Evolutionary conservation across 2,888 invertebrate species (phyloP).

Genomic region (Ceraclea dissimilis): DNA sequence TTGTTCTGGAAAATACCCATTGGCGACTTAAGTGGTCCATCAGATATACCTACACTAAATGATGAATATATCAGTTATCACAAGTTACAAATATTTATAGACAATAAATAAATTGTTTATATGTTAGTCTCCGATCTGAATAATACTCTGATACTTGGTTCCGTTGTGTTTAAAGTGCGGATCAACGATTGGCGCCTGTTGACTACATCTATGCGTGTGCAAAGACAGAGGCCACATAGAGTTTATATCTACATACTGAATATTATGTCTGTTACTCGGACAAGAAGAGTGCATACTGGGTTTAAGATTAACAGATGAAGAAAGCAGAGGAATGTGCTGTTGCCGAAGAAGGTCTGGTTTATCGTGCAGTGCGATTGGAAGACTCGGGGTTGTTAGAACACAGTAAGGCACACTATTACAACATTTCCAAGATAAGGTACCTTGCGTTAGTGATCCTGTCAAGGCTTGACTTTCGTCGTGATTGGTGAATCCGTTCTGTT

Average conservation of each 20-base stretch:
- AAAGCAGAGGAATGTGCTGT: constrained; percentile 9
- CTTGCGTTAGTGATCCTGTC: constrained; percentile 17
- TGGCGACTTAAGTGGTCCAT: no score
- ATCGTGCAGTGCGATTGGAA: background rate
- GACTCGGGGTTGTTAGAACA: constrained; percentile 8
- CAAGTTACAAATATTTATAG: no score
- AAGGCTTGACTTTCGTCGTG: constrained; percentile 17
- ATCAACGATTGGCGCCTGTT: background rate
- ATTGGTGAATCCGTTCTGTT: constrained; percentile 19
- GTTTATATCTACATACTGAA: background rate
- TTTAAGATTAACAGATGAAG: constrained; percentile 12
- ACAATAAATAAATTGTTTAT: no score
- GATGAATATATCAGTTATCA: no score
- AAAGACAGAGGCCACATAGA: constrained; percentile 19
- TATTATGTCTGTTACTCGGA: constrained; percentile 6
- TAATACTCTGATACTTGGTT: background rate
- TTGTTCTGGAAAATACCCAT: no score
- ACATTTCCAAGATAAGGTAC: constrained; percentile 21
- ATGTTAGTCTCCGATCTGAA: no score
- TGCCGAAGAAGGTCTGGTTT: constrained; percentile 3
- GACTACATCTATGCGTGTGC: background rate
- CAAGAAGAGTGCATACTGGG: constrained; percentile 15
- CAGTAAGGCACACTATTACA: constrained; percentile 18
- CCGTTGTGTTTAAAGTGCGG: background rate
- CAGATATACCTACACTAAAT: no score